phyloP scores from a whole-genome alignment of 1,140 invertebrate species.

The Mercenaria mercenaria region DNA sequence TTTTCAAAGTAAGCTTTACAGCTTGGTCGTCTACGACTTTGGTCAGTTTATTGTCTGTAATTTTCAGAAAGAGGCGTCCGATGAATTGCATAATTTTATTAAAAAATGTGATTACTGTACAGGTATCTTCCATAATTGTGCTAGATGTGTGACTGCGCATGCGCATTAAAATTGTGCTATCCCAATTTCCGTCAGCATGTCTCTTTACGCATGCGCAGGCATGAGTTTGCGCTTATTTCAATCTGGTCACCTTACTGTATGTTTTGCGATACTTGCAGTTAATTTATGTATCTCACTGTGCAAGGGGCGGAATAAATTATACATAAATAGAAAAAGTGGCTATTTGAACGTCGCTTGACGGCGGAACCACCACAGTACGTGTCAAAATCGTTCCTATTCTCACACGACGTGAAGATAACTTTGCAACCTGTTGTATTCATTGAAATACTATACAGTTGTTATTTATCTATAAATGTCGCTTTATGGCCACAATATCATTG shows the following conservation, averaged over 20 bases:
- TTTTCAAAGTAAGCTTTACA: no score
- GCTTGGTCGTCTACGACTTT: no score
- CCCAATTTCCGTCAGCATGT: no score
- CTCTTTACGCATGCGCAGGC: no score
- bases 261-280: background rate
- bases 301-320: slow-evolving; percentile 1
- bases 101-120: no score
- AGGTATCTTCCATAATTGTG: no score
- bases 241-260: no score
- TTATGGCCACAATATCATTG: background rate
- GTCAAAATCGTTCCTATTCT: background rate
- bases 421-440: background rate
- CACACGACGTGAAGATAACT: slow-evolving; percentile 17
- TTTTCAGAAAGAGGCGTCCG: no score
- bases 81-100: no score
- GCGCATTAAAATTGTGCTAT: no score
- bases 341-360: background rate
- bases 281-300: background rate
- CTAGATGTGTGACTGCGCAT: no score
- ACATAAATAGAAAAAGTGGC: background rate
- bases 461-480: background rate
- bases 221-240: background rate
- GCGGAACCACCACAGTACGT: background rate
- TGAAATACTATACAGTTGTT: slow-evolving; percentile 11
- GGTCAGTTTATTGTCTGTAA: no score